Conservation (phyloP, 1,140 invertebrate species). For the Achroia grisella region DNA sequence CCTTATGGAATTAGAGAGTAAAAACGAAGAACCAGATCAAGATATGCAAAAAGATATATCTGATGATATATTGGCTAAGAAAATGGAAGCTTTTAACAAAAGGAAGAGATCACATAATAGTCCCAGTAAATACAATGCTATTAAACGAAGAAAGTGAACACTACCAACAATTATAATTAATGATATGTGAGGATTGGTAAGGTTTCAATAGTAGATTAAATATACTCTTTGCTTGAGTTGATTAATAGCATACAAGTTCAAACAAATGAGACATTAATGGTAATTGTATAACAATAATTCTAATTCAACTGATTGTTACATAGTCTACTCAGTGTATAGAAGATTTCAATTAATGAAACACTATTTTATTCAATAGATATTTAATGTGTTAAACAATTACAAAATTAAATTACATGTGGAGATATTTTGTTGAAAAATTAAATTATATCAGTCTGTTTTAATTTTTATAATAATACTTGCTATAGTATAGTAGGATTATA, state of each 20-base stretch:
- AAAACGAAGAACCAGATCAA: conserved; percentile 40
- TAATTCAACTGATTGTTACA: no score
- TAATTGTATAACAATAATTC: no score
- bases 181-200: no score
- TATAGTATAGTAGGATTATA: no score
- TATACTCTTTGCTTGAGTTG: no score
- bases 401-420: not conserved
- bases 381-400: not conserved
- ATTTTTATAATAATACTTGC: no score
- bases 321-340: no score
- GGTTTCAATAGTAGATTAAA: no score
- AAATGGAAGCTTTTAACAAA: conserved; percentile 76
- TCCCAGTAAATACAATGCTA: conserved; percentile 22
- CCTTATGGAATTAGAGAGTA: conserved; percentile 76
- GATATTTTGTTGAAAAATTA: not conserved
- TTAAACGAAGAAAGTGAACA: conserved; percentile 27
- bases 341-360: no score
- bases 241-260: no score
- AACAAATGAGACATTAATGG: no score
- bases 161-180: no score
- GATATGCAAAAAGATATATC: conserved; percentile 78
- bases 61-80: conserved; percentile 73
- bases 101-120: conserved; percentile 30
- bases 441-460: not conserved
- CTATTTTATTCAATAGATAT: not conserved